Base-by-base conservation (phyloP, 2,113 vertebrate genomes). In the Geococcyx californianus region DNA sequence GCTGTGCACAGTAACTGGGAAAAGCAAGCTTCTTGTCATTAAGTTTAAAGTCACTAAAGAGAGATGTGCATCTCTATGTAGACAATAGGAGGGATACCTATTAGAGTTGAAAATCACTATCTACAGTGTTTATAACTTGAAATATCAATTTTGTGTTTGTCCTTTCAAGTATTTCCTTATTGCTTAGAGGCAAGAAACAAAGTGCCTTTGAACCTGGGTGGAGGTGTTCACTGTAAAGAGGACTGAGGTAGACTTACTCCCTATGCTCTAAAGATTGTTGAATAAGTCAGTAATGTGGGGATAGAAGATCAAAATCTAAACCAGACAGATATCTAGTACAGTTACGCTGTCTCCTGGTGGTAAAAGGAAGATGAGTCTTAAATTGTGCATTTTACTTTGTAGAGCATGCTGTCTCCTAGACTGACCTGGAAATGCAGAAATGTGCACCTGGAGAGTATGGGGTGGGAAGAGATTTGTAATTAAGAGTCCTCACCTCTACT, bases 251-350 rank as follows among this genome's bases (percentile, higher is more conserved):
- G 49, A 23, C 23, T 77, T 56, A 54, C 49, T 69, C n/a, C 34
- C 18, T 3, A 36, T 80, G 15, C 36, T 54, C 64, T 89, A 6
- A 84, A 47, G 58, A 31, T 52, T 75, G 33, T 55, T 84, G 52
- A 60, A 62, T 70, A 45, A 16, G 36, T 78, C 40, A 79, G 0
- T 77, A 66, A 51, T 44, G 8, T 72, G 58, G 8, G 21, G 10
- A 42, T 31, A 55, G 44, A 69, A 87, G 87, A 85, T 62, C 24
- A 93, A 93, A 94, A 72, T 75, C 74, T 74, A 79, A 87, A 87
- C 47, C 44, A 66, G 66, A 74, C 55, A 74, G 38, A 20, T 69
- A 8, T 21, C 6, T 56, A 78, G 66, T 62, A 38, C 13, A 66
- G 29, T 42, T 79, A 38, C 5, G n/a, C 31, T 72, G 51, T 69